These are phyloP conservation scores for Abscondita cerata DNA, from an alignment of 2,888 invertebrate species.

Conservation along the genomic window DNA sequence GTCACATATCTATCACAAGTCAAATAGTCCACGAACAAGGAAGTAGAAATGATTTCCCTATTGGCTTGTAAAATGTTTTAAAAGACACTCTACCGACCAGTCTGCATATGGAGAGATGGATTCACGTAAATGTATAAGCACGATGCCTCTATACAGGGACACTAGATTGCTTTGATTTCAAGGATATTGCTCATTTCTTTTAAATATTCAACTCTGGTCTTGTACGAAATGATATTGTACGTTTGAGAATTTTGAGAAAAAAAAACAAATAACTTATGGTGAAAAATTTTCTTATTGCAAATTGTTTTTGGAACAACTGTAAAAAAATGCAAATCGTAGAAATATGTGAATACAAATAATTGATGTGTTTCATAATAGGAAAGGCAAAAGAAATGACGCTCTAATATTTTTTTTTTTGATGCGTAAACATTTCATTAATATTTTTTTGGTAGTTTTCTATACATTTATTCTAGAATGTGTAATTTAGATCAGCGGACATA, in stretches of 20 bases:
- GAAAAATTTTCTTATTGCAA: background rate
- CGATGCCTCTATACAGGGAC: constrained; percentile 40
- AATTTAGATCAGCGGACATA: no score
- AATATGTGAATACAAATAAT: no score
- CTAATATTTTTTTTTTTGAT: no score
- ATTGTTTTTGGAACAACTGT: no score
- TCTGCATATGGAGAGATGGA: constrained; percentile 43
- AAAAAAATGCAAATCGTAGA: no score
- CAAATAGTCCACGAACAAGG: constrained; percentile 54
- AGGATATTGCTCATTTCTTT: constrained; percentile 40
- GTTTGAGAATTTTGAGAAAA: constrained; percentile 45
- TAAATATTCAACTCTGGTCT: constrained; percentile 50
- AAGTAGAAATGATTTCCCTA: constrained; percentile 62
- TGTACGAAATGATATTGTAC: constrained; percentile 47
- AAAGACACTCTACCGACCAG: constrained; percentile 49
- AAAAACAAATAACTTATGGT: background rate
- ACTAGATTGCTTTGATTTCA: constrained; percentile 40
- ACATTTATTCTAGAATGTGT: no score
- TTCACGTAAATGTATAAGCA: constrained; percentile 40
- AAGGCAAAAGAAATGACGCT: no score
- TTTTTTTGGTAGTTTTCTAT: no score
- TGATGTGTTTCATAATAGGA: no score
- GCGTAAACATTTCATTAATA: no score
- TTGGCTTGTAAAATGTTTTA: constrained; percentile 63
- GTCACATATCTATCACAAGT: constrained; percentile 56